Percentiles rank a stretch among this genome's conserved stretches.
Conservation (phyloP, 2,888 invertebrate species). For the Melitaea athalia region DNA sequence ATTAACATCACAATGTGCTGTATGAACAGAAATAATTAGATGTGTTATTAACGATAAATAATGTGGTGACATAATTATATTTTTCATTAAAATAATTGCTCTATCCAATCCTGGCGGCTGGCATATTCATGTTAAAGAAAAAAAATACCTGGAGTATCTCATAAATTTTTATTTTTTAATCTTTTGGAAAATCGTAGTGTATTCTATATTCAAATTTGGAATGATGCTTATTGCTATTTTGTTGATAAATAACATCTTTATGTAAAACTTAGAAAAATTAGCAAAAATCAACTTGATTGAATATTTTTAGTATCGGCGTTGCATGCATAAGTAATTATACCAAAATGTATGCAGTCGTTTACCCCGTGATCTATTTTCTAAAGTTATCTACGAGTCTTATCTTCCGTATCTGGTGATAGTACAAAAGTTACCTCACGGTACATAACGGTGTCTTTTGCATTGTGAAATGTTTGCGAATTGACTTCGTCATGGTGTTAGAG, state of each 20-base stretch:
- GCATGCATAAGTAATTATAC: constrained; percentile 24
- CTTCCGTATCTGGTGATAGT: constrained; percentile 56
- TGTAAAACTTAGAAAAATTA: too few species aligned
- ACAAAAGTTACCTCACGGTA: constrained; percentile 54
- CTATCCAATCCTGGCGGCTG: too few species aligned
- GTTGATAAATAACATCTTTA: too few species aligned
- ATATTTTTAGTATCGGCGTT: not conserved
- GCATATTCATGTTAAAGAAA: too few species aligned
- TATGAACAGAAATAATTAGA: not conserved
- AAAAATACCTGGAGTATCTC: too few species aligned
- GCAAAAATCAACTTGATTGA: not conserved
- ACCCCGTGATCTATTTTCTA: constrained; percentile 54
- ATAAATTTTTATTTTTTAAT: too few species aligned
- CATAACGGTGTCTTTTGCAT: constrained; percentile 52
- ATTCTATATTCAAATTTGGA: too few species aligned
- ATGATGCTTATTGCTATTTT: too few species aligned
- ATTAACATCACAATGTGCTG: not conserved
- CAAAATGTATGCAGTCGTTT: constrained; percentile 42
- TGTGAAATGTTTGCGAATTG: constrained; percentile 61
- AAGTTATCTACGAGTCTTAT: constrained; percentile 55
- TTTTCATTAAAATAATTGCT: too few species aligned
- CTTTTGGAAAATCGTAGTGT: too few species aligned
- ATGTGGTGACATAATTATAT: too few species aligned
- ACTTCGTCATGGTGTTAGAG: constrained; percentile 4
- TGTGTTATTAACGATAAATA: too few species aligned